phyloP scores from a whole-genome alignment of 2,888 invertebrate genomes.

The Cremastobaeus sp. region DNA sequence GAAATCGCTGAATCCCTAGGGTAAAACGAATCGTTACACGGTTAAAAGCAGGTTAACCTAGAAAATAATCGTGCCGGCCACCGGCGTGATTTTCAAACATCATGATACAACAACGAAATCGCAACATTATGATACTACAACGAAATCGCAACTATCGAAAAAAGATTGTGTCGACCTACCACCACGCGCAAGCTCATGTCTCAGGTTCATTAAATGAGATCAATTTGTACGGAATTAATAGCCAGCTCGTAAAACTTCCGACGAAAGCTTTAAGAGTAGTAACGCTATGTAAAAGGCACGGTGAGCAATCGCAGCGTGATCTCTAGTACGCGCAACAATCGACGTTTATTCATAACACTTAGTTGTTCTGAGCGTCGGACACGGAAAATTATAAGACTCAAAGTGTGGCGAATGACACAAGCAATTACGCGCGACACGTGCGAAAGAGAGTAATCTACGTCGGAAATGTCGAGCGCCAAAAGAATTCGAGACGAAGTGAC shows the following conservation, averaged over 20 bases:
- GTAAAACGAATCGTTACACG: slow-evolving; percentile 38
- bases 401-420: slow-evolving; percentile 54
- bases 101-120: not conserved
- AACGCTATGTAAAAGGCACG: not conserved
- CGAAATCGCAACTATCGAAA: too few species aligned
- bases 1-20: slow-evolving; percentile 50
- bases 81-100: not conserved
- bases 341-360: slow-evolving; percentile 21
- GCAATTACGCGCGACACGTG: slow-evolving; percentile 68
- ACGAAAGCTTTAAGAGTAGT: slow-evolving; percentile 2
- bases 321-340: not conserved
- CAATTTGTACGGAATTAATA: slow-evolving; percentile 22
- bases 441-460: slow-evolving; percentile 58
- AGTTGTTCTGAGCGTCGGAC: slow-evolving; percentile 22
- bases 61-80: slow-evolving; percentile 38
- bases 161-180: too few species aligned
- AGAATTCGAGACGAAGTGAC: slow-evolving; percentile 67
- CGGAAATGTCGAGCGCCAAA: slow-evolving; percentile 56
- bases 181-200: too few species aligned
- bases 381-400: slow-evolving; percentile 40
- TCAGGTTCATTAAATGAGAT: slow-evolving; percentile 12
- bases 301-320: not conserved
- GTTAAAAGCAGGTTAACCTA: slow-evolving; percentile 37
- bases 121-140: too few species aligned
- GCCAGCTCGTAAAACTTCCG: slow-evolving; percentile 4